These are phyloP conservation scores for Drosophila eohydei DNA, from an alignment of 2,888 invertebrate species.

Conservation along the genomic window DNA sequence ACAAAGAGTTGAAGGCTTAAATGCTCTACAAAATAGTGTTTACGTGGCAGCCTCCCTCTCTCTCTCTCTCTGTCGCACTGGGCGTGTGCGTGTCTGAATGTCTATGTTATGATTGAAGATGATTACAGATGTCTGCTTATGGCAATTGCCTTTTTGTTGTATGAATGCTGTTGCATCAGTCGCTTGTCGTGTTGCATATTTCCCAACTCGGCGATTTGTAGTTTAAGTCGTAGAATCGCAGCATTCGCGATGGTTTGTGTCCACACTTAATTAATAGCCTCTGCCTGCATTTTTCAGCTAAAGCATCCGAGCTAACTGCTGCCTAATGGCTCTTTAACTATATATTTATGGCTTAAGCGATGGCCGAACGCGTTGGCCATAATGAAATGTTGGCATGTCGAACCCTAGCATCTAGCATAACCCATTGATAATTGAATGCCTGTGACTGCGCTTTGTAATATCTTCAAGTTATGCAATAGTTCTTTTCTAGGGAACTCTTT, in stretches of 20 bases:
- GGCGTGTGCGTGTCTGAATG: conserved; percentile 58
- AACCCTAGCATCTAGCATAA: conserved; percentile 15
- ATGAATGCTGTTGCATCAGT: conserved; percentile 10
- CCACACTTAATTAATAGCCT: conserved; percentile 74
- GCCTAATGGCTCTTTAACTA: conserved; percentile 63
- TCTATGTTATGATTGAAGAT: conserved; percentile 77
- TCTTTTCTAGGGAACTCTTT: not conserved
- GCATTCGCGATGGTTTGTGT: conserved; percentile 38
- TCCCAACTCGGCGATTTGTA: conserved; percentile 54
- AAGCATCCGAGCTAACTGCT: conserved; percentile 68
- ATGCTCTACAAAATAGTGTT: conserved; percentile 42
- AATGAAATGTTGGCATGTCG: conserved; percentile 31
- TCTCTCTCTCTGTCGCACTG: not conserved
- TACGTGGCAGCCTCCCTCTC: conserved; percentile 19
- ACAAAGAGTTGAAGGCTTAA: conserved; percentile 28
- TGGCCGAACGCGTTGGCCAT: conserved; percentile 19
- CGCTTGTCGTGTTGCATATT: conserved; percentile 41
- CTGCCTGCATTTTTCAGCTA: conserved; percentile 73
- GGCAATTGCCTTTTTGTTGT: conserved; percentile 52
- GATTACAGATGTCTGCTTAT: conserved; percentile 79
- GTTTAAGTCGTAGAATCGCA: conserved; percentile 13
- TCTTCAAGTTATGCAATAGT: not conserved
- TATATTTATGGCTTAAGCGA: conserved; percentile 47
- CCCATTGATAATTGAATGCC: conserved; percentile 55
- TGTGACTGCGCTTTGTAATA: conserved; percentile 9